Conservation (phyloP, 2,888 invertebrate genomes). For the Muschampia plurimacula region DNA sequence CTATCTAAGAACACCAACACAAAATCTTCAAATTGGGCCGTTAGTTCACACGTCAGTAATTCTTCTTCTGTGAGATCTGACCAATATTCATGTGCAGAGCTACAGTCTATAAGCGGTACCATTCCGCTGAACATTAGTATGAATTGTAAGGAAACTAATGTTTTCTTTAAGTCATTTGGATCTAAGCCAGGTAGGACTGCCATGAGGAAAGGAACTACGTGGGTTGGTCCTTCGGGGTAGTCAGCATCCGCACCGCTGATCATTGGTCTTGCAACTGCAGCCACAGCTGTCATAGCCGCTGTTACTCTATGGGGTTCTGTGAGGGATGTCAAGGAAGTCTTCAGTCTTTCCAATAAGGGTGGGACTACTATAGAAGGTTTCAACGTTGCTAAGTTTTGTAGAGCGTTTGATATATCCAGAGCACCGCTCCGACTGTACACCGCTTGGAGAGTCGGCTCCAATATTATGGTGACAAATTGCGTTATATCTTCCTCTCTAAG, state of each 20-base stretch:
- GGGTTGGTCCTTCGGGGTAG: slow-evolving; percentile 91
- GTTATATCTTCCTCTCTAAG: slow-evolving; percentile 93
- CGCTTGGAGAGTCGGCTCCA: slow-evolving; percentile 90
- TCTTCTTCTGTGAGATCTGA: slow-evolving; percentile 92
- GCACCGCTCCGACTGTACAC: slow-evolving; percentile 91
- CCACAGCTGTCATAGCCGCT: slow-evolving; percentile 89
- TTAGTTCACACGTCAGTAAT: slow-evolving; percentile 90
- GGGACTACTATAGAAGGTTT: slow-evolving; percentile 94
- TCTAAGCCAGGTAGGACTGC: slow-evolving; percentile 95
- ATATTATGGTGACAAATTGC: slow-evolving; percentile 91
- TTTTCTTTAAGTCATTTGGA: slow-evolving; percentile 93
- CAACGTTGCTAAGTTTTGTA: slow-evolving; percentile 91
- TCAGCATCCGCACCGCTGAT: slow-evolving; percentile 81
- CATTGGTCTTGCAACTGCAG: slow-evolving; percentile 89
- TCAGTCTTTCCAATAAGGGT: slow-evolving; percentile 92
- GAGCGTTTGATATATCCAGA: slow-evolving; percentile 87
- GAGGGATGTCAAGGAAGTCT: slow-evolving; percentile 92
- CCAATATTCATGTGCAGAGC: slow-evolving; percentile 88
- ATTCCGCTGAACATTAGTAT: slow-evolving; percentile 91
- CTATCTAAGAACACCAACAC: slow-evolving; percentile 94
- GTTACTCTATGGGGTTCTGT: slow-evolving; percentile 95
- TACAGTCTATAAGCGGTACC: slow-evolving; percentile 94
- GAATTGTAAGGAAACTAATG: slow-evolving; percentile 91
- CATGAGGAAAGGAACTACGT: slow-evolving; percentile 92
- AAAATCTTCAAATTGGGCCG: slow-evolving; percentile 95